Base-by-base conservation (phyloP, 2,797 vertebrate species). In the Gallinago solitaria region DNA sequence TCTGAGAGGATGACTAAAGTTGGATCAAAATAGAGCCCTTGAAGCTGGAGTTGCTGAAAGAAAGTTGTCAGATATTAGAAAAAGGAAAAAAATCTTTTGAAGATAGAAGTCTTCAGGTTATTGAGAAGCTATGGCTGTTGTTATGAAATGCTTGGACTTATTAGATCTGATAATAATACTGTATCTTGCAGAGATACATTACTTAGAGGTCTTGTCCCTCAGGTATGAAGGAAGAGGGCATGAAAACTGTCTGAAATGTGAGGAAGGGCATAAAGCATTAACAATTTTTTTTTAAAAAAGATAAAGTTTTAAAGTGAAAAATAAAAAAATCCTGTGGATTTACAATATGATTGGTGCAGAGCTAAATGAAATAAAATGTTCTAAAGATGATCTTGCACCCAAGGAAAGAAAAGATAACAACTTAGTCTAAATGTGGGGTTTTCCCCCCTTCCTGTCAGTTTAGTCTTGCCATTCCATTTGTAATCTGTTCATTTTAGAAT, bases 391-490 rank as follows among this genome's bases (percentile, higher is more conserved):
- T 9, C 9, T 47, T 59, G 28, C 19, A 41, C 10, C 9, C 4
- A 5, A 28, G 2, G 6, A 54, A 47, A 47, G 30, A 67, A 32
- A 85, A 39, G 6, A 9, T 81, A 74, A n/a, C 14, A 78, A 15
- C 18, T 78, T 54, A 69, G 43, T 68, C 73, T 41, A 76, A 73
- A 47, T 14, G 2, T n/a, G 8, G 5, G 4, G 2, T 56, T 76
- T 81, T 63, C 33, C 39, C 17, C 1, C 2, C 2, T 1, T 77
- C 8, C 4, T 0, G 0, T 11, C 21, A 13, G 28, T 53, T 67
- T 4, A 50, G 23, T 57, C 43, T 78, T 88, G 7, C 23, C 35
- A 77, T 60, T 89, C 23, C 18, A 8, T 68, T 83, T 64, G 71
- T 27, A 56, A 16, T 5, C 20, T 85, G 23, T 79, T 89, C 3